These are phyloP conservation scores for Notiomystis cincta DNA, from an alignment of 2,113 vertebrate genomes.

Conservation along the genomic window DNA sequence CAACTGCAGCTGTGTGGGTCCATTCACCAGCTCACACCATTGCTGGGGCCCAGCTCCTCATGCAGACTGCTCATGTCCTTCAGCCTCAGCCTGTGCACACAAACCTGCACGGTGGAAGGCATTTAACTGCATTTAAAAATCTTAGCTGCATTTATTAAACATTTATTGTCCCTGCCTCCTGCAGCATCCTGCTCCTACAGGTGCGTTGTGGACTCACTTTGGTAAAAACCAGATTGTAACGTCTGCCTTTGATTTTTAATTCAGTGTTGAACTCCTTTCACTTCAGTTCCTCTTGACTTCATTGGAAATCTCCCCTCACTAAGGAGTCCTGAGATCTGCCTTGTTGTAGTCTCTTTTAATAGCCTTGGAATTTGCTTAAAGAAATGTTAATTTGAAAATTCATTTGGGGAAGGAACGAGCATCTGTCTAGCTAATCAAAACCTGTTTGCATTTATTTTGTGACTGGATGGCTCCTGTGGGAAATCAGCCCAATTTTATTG, in stretches of 20 bases:
- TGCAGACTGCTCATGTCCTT: background rate
- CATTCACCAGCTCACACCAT: background rate
- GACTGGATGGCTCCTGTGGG: constrained; percentile 48
- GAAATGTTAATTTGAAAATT: constrained; percentile 38
- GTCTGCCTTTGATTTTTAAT: background rate
- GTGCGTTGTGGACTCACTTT: background rate
- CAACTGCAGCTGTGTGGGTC: fast-evolving
- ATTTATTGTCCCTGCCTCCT: background rate
- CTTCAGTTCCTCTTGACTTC: background rate
- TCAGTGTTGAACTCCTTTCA: background rate
- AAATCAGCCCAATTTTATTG: constrained; percentile 60
- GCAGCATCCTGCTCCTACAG: background rate
- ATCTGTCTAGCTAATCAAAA: constrained; percentile 29
- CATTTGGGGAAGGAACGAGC: background rate
- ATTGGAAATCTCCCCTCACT: background rate
- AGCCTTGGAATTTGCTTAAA: constrained; percentile 19
- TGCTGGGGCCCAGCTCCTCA: background rate
- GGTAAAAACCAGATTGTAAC: background rate
- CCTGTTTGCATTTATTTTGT: constrained; percentile 40
- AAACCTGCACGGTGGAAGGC: background rate
- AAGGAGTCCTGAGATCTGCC: background rate
- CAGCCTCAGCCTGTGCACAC: background rate
- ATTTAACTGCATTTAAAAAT: background rate
- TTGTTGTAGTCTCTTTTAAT: background rate
- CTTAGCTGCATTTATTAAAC: background rate